These are phyloP conservation scores for Mixornis gularis DNA, from an alignment of 2,113 vertebrate genomes.

Conservation along the genomic window DNA sequence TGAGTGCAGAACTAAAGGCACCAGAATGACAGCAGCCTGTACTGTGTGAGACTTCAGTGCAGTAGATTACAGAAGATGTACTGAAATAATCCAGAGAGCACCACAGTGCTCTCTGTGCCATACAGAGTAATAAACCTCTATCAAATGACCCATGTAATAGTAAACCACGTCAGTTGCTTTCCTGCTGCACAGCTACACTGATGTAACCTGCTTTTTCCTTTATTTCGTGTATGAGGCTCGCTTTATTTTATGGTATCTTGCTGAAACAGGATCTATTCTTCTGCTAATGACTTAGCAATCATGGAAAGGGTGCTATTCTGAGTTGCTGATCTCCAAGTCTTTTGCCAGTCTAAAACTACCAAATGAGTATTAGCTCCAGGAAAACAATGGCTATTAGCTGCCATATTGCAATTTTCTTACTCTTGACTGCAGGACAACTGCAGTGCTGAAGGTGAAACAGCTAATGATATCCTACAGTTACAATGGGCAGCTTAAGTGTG, in stretches of 20 bases:
- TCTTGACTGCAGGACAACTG: neutral
- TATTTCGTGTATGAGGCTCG: neutral
- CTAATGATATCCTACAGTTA: neutral
- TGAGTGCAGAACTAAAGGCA: neutral
- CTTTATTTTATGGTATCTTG: neutral
- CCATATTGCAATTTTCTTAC: neutral
- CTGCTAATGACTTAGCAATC: neutral
- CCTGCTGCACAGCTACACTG: neutral
- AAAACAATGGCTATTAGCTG: neutral
- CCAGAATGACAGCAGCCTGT: neutral
- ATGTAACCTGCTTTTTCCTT: constrained; percentile 1
- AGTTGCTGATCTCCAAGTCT: neutral
- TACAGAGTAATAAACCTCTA: neutral
- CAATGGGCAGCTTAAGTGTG: neutral
- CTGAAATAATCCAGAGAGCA: neutral
- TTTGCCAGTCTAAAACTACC: neutral
- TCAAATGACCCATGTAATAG: neutral
- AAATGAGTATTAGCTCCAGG: neutral
- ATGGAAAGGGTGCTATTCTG: constrained; percentile 17
- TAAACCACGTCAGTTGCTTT: neutral
- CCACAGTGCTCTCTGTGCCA: neutral
- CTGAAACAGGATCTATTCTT: neutral
- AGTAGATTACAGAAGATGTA: neutral
- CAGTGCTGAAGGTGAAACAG: neutral
- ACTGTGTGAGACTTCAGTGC: neutral